Evolutionary conservation across 2,888 invertebrate species (phyloP), one percentile per base, ranked within the genome.

Genomic region (Rhabditoides inermis): DNA sequence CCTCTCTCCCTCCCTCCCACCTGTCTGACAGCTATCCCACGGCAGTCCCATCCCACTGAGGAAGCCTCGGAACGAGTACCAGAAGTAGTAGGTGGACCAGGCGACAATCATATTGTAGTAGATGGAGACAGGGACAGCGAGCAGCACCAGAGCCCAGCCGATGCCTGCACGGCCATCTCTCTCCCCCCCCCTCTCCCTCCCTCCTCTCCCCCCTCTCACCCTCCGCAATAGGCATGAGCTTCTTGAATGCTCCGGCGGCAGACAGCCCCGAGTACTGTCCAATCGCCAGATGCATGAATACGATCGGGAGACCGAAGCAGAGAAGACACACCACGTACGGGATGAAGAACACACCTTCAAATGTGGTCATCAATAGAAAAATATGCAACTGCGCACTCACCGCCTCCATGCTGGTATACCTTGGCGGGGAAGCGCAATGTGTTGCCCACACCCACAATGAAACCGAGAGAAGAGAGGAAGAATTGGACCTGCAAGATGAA

Each of bases 401-500:
- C 62, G 45, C 71, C 72, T 28, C 71, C 71, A 42, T 68, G 59
- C 41, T 65, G 67, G 54, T 72, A 72, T 15, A 70, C 65, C 53
- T 69, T 69, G 20, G 73, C 68, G 2, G 73, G 73, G 41, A 73
- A 73, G 18, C 73, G 58, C 41, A 73, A 58, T 1, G 69, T 65
- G 53, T 72, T 71, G 0, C 73, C 73, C 6, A 74, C 71, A 2
- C 74, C 74, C 7, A 74, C 68, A 49, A 74, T 72, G 45, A 74
- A 71, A 3, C 74, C 73, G 26, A 73, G 62, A 47, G 69, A 70
- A 3, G 74, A 63, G 22, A 72, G 56, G 55, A 74, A 70, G 53
- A 74, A 74, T 44, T 71, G 68, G 40, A 70, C 65, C 64, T 72
- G 49, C 40, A 58, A n/a, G n/a, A n/a, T n/a, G n/a, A n/a, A n/a